Evolutionary conservation across 2,113 vertebrate species (phyloP).

Genomic region (Vulpes vulpes): DNA sequence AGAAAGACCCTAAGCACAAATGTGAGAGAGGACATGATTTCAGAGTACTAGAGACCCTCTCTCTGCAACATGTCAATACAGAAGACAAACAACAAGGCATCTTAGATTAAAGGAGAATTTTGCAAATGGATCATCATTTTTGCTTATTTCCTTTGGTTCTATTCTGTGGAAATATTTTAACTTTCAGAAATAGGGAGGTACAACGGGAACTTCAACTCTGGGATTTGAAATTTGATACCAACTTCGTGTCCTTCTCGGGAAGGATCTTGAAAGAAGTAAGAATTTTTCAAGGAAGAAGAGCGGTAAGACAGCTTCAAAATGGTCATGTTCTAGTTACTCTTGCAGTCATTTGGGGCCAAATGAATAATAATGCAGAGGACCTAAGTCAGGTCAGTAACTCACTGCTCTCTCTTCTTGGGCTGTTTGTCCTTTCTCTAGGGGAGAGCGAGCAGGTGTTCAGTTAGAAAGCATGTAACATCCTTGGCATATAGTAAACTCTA

Average conservation of each 20-base stretch:
- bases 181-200: constrained; percentile 88
- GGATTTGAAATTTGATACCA: constrained; percentile 91
- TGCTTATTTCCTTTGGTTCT: neutral
- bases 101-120: neutral
- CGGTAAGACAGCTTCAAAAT: constrained; percentile 83
- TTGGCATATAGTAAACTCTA: neutral
- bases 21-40: neutral
- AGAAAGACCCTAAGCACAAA: neutral
- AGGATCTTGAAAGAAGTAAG: constrained; percentile 91
- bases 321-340: neutral
- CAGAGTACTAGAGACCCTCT: neutral
- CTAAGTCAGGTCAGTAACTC: neutral
- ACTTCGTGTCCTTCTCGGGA: constrained; percentile 88
- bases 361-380: neutral
- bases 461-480: neutral
- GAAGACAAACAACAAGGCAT: neutral
- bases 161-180: neutral
- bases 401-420: neutral
- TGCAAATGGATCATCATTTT: neutral
- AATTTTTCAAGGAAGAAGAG: constrained; percentile 87
- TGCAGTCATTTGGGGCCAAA: neutral
- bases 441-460: neutral
- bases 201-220: constrained; percentile 91
- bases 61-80: neutral
- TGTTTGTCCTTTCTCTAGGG: neutral